Evolutionary conservation across 1,140 invertebrate genomes (phyloP).

Genomic region (Tenebrio molitor): DNA sequence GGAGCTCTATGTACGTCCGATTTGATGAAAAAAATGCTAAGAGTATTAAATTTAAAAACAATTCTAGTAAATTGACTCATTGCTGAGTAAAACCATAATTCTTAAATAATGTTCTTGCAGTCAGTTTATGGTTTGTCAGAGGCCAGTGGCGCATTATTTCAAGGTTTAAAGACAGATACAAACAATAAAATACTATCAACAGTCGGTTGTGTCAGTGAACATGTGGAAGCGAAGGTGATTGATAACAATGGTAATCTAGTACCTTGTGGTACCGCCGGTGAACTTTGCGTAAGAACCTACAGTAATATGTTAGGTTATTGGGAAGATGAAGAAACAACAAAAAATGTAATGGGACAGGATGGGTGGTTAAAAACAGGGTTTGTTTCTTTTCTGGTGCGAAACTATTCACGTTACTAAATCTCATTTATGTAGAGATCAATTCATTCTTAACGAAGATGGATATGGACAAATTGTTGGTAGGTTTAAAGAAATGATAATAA

Average conservation of each 20-base stretch:
- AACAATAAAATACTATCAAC: constrained; percentile 77
- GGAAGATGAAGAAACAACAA: constrained; percentile 86
- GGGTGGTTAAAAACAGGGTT: constrained; percentile 95
- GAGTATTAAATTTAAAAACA: constrained; percentile 59
- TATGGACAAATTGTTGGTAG: constrained; percentile 86
- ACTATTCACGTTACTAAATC: constrained; percentile 17
- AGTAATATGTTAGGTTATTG: constrained; percentile 89
- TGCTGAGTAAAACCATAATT: too few species aligned
- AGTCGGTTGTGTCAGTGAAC: constrained; percentile 85
- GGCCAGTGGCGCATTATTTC: constrained; percentile 81
- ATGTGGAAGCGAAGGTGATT: constrained; percentile 84
- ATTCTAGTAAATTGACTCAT: too few species aligned
- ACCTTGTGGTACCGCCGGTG: constrained; percentile 82
- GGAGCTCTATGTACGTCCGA: constrained; percentile 83
- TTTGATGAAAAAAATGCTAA: constrained; percentile 75
- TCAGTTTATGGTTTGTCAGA: constrained; percentile 92
- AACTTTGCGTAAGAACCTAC: constrained; percentile 88
- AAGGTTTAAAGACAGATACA: constrained; percentile 76
- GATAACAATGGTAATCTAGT: constrained; percentile 80
- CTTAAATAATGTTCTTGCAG: constrained; percentile 69
- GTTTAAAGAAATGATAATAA: constrained; percentile 91
- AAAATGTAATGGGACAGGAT: constrained; percentile 77
- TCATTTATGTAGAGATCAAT: constrained; percentile 79
- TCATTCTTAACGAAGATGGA: constrained; percentile 80
- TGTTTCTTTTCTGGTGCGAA: constrained; percentile 57